Evolutionary conservation across 2,888 invertebrate genomes (phyloP), one percentile per base, ranked within the genome.

Genomic region (Thymelicus lineola): DNA sequence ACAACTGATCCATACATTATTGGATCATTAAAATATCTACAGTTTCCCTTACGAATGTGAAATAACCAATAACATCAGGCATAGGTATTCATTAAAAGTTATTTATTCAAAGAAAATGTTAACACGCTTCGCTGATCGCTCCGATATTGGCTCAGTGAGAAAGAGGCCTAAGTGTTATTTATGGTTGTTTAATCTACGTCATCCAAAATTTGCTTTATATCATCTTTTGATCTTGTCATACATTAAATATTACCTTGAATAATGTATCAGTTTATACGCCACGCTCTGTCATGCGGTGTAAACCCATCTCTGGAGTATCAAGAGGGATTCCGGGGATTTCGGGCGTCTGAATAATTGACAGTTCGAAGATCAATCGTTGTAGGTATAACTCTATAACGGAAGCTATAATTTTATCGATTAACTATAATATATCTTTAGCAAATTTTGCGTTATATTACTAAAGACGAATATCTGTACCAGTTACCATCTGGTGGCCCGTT

Each of bases 341-440:
- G 17, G 45, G 61, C 46, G n/a, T n/a, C 36, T 69, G 68, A 69
- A 69, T 69, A 69, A 69, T 63, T 62, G 15, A 68, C 20, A 42
- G 45, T 45, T 62, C 58, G 57, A 58, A 63, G 57, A 68, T 68
- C 61, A 68, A 62, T 46, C 61, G 42, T 62, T 68, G 7, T 1
- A 15, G 28, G 28, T 5, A 28, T 10, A 10, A 42, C 9, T 9
- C 38, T 38, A 38, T 38, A 12, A 2, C 10, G 42, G 10, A 10
- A 4, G 1, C 42, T 42, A 12, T 42, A 12, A 12, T 42, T 28
- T 28, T 28, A 28, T 3, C 28, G 28, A 3, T 28, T 28, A 28
- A 28, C 28, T 5, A 28, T n/a, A n/a, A n/a, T n/a, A n/a, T 28
- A 28, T 28, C 20, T 28, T 28, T 28, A 28, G 1, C 28, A 28